A percentile compares a stretch with the other conserved stretches of the same genome.
Evolutionary conservation across 2,888 invertebrate species (phyloP).

Genomic region (Hermaeophaga mercurialis): DNA sequence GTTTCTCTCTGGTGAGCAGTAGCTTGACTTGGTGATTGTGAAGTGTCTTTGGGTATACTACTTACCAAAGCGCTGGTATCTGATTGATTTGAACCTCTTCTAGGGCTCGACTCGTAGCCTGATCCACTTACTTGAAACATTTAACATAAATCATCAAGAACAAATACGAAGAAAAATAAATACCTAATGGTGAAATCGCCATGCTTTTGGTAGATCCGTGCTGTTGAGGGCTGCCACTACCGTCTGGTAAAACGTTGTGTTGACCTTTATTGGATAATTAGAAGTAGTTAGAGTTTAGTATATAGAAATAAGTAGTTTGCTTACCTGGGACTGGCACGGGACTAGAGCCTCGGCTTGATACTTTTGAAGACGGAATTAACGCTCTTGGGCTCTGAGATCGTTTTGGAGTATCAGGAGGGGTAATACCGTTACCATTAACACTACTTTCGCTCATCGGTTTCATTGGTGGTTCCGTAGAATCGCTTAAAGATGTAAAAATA

Average conservation of each 20-base stretch:
- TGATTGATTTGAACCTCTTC: conserved; percentile 63
- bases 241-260: conserved; percentile 53
- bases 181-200: conserved; percentile 64
- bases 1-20: conserved; percentile 59
- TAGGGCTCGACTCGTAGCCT: conserved; percentile 51
- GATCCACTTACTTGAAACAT: conserved; percentile 55
- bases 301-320: conserved; percentile 33
- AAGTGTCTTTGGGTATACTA: conserved; percentile 66
- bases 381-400: conserved; percentile 61
- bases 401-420: conserved; percentile 71
- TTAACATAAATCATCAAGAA: background rate
- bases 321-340: conserved; percentile 66
- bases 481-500: conserved; percentile 27
- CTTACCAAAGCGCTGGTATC: conserved; percentile 68
- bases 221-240: conserved; percentile 63
- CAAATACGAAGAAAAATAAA: background rate
- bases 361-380: conserved; percentile 58
- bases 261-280: conserved; percentile 30
- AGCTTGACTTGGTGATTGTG: conserved; percentile 63
- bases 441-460: conserved; percentile 60
- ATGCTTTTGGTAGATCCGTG: conserved; percentile 63
- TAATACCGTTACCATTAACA: conserved; percentile 79
- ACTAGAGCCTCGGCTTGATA: conserved; percentile 63
- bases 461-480: conserved; percentile 48
- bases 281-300: background rate